These are phyloP conservation scores for Phorcus lineatus DNA, from an alignment of 2,888 invertebrate genomes.

Conservation along the genomic window DNA sequence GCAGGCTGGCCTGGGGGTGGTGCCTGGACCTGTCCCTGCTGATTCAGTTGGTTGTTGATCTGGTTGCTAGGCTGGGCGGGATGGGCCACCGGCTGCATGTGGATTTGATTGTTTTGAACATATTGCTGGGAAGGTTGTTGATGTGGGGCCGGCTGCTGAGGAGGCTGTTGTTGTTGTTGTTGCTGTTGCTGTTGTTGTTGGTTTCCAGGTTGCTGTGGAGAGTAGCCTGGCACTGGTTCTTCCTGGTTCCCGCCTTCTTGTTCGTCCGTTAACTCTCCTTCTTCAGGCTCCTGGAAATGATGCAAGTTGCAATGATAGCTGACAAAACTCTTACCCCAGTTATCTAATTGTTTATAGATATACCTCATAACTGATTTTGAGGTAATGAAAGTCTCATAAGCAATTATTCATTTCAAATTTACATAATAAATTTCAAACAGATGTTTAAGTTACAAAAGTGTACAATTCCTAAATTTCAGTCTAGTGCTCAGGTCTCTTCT, in stretches of 20 bases:
- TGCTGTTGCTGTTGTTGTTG: slow-evolving; percentile 55
- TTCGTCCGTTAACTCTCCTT: slow-evolving; percentile 62
- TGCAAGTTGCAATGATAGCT: no score
- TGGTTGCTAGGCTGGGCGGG: slow-evolving; percentile 52
- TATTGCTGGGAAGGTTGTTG: slow-evolving; percentile 38
- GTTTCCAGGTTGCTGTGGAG: slow-evolving; percentile 62
- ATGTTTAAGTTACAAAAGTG: no score
- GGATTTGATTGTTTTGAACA: slow-evolving; percentile 64
- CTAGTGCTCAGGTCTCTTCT: no score
- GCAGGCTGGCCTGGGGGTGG: background rate
- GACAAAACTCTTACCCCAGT: no score
- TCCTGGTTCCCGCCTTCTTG: slow-evolving; percentile 54
- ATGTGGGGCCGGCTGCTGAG: slow-evolving; percentile 44
- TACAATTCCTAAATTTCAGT: no score
- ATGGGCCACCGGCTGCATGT: slow-evolving; percentile 40
- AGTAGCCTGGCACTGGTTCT: slow-evolving; percentile 70
- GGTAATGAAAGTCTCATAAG: no score
- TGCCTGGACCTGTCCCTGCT: slow-evolving; percentile 34
- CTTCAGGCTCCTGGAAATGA: slow-evolving; percentile 57
- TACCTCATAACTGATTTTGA: no score
- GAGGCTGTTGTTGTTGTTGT: slow-evolving; percentile 58
- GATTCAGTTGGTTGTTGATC: slow-evolving; percentile 64
- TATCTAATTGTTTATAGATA: no score
- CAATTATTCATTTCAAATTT: no score
- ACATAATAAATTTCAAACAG: no score